Base-by-base conservation (phyloP, 2,888 invertebrate genomes). In the Ypsolopha sequella region DNA sequence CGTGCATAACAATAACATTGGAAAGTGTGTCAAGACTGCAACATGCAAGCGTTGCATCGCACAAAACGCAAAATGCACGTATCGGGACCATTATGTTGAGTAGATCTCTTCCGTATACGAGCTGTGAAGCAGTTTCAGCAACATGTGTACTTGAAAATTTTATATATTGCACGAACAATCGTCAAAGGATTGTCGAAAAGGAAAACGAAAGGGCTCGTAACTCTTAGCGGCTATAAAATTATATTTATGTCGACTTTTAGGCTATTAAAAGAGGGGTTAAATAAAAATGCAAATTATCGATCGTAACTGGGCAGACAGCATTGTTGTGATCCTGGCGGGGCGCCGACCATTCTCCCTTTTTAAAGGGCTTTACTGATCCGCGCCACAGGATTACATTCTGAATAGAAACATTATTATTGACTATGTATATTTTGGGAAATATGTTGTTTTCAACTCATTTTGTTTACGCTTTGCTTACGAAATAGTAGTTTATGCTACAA, bases 21-120 rank as follows among this genome's bases (percentile, higher is more conserved):
- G 82, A 86, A 86, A 85, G 82, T 84, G 74, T 84, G 85, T 82
- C 85, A 85, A 80, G 81, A 80, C 71, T 81, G 80, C 80, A 77
- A 74, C 77, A 65, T 68, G 63, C 65, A 68, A 64, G 63, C 67
- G 64, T 63, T 55, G 63, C 69, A 72, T 73, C 72, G 70, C 72
- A 75, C 73, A 70, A 70, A 73, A 66, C 65, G 69, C 71, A 70
- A 77, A 78, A 73, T 68, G 67, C 73, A 72, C 69, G 64, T 68
- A 70, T 69, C 66, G 70, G 63, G 66, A 64, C 63, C 62, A 73
- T 74, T 70, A 62, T 62, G 57, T 57, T 65, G 65, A 65, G 61
- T 64, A 62, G 56, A 57, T 56, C 65, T 57, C 65, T 68, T 67
- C 66, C 65, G 64, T 58, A 52, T 61, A 55, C 38, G 24, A 44